Evolutionary conservation across 1,140 invertebrate species (phyloP).

Genomic region (Aphidius ervi): DNA sequence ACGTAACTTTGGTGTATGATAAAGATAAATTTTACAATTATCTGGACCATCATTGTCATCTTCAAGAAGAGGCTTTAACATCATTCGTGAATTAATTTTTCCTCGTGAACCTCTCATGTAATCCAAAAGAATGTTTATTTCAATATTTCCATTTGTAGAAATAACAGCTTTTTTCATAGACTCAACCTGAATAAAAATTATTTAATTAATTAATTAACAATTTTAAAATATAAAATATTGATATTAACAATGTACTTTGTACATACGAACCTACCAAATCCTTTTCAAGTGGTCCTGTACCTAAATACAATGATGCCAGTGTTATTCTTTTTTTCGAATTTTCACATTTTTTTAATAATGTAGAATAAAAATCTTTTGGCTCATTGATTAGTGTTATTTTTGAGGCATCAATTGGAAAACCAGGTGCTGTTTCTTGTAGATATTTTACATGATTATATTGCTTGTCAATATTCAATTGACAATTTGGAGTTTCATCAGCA

Average conservation of each 20-base stretch:
- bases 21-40: conserved; percentile 68
- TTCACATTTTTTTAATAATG: conserved; percentile 65
- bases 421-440: conserved; percentile 64
- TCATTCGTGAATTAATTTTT: conserved; percentile 68
- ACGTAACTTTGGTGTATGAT: conserved; percentile 89
- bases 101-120: conserved; percentile 86
- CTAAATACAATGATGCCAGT: conserved; percentile 89
- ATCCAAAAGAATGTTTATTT: conserved; percentile 84
- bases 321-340: conserved; percentile 75
- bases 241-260: neutral
- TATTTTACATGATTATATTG: conserved; percentile 21
- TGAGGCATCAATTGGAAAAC: conserved; percentile 66
- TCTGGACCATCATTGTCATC: conserved; percentile 45
- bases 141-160: conserved; percentile 57
- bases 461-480: neutral
- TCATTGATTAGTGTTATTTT: conserved; percentile 62
- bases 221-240: too few relatives aligned
- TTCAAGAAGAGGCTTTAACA: conserved; percentile 73
- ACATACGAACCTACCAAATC: conserved; percentile 60
- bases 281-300: conserved; percentile 80
- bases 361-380: conserved; percentile 73
- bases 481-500: neutral
- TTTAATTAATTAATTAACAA: conserved; percentile 4
- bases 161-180: conserved; percentile 58
- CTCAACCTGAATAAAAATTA: conserved; percentile 50